These are phyloP conservation scores for Fopius arisanus DNA, from an alignment of 1,140 invertebrate species.

Conservation along the genomic window DNA sequence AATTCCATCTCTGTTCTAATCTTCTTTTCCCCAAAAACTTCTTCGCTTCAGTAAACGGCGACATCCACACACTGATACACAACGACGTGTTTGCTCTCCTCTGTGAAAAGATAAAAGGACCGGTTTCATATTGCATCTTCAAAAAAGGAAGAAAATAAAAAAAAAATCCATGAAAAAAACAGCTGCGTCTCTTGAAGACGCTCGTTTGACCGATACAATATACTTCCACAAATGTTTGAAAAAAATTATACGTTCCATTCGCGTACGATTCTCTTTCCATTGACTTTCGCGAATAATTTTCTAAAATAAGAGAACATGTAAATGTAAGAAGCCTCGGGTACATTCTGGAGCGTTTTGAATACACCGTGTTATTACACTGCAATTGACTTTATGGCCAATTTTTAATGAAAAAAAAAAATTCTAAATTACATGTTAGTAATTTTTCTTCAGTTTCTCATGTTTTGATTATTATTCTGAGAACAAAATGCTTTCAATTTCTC, in stretches of 20 bases:
- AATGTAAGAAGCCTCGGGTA: slow-evolving; percentile 5
- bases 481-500: slow-evolving; percentile 2
- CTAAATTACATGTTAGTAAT: not conserved
- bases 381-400: slow-evolving; percentile 10
- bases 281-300: slow-evolving; percentile 7
- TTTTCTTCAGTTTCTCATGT: not conserved
- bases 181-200: slow-evolving; percentile 3
- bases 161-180: slow-evolving; percentile 3
- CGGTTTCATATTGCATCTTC: slow-evolving; percentile 26
- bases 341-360: not conserved
- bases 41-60: slow-evolving; percentile 10
- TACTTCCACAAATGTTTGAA: slow-evolving; percentile 1
- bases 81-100: not conserved
- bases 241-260: slow-evolving; percentile 14
- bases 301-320: not conserved
- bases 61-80: slow-evolving; percentile 15
- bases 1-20: not conserved
- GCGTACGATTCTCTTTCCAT: not conserved
- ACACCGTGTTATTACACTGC: slow-evolving; percentile 5
- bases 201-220: slow-evolving; percentile 6
- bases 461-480: not conserved
- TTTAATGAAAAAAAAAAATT: not conserved
- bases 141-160: slow-evolving; percentile 12
- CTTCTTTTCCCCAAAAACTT: slow-evolving; percentile 23
- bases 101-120: slow-evolving; percentile 21